phyloP scores from a whole-genome alignment of 2,888 invertebrate species.

The Acleris laterana region DNA sequence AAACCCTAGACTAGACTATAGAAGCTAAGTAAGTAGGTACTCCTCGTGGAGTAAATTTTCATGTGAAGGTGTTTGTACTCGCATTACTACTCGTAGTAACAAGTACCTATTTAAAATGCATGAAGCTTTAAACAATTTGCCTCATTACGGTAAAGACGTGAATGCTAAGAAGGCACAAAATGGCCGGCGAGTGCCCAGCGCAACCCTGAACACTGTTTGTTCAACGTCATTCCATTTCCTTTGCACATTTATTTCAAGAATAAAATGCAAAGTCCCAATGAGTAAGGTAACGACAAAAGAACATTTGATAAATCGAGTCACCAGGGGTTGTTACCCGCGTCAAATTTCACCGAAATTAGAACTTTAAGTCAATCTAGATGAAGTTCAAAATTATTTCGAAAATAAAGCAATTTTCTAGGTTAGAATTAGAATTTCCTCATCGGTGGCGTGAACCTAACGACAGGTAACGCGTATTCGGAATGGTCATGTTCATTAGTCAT shows the following conservation, averaged over 20 bases:
- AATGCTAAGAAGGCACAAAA: constrained; percentile 4
- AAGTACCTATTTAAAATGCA: no score
- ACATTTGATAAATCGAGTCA: constrained; percentile 48
- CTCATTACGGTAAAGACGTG: background rate
- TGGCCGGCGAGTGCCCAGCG: background rate
- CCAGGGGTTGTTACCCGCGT: constrained; percentile 41
- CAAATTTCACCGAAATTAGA: no score
- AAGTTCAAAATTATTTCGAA: no score
- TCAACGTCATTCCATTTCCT: constrained; percentile 33
- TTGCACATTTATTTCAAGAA: constrained; percentile 28
- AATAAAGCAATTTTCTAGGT: constrained; percentile 42
- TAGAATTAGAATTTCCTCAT: constrained; percentile 40
- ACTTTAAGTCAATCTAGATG: no score
- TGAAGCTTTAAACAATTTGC: no score
- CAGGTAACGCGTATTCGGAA: constrained; percentile 32
- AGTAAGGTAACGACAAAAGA: constrained; percentile 27
- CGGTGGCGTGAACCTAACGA: constrained; percentile 41
- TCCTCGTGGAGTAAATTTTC: no score
- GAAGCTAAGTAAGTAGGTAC: no score
- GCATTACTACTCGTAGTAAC: no score
- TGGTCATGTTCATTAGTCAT: constrained; percentile 34
- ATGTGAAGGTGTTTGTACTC: no score
- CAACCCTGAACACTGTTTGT: constrained; percentile 15
- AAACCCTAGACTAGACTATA: no score
- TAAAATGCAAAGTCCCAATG: constrained; percentile 25